Evolutionary conservation across 92 coral and sea anemone genomes (phyloP), one percentile per base, ranked within the genome.

Genomic region (Parazoanthus darwini): DNA sequence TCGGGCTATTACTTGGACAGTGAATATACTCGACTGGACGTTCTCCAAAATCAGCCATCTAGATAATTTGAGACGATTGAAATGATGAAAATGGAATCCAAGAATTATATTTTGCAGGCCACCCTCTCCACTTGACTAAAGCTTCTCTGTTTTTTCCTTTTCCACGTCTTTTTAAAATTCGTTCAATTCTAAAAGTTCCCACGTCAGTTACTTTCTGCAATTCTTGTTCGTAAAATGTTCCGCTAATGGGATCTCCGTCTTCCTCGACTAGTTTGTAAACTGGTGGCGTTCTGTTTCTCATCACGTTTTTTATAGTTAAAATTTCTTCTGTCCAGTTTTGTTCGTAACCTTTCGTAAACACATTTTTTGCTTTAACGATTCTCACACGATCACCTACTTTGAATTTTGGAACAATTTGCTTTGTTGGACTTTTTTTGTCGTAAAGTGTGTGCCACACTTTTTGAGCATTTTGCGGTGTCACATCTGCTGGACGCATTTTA

Each of bases 401-500:
- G 4, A 72, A 35, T 6, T 72, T 35, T 2, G 77, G 37, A 2
- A 5, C 14, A 16, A 1, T 18, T 14, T 26, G 39, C 77, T 3
- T 10, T 3, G 9, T 3, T 6, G 77, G 22, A 29, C 33, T 29
- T 1, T 6, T 11, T 3, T 15, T 0, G 8, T 35, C 78, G 37
- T 74, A 74, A 2, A 74, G 22, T 8, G 37, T n/a, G 22, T 38
- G 38, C 46, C 78, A 74, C 23, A 74, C 78, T 0, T 36, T 18
- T 37, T 33, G 74, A 5, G 63, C 89, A 25, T 90, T 86, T 0
- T 25, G 36, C 51, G 20, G 11, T 59, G 78, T 87, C 23, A 90
- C 92, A 3, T 73, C 38, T 1, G 29, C 54, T 2, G 92, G 92
- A 0, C 50, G 26, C 75, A 74, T 81, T 7, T 75, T 76, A 3